A percentile compares a stretch with the other conserved stretches of the same genome.
Conservation (phyloP, 2,888 invertebrate species). For the Steinernema scapterisci region DNA sequence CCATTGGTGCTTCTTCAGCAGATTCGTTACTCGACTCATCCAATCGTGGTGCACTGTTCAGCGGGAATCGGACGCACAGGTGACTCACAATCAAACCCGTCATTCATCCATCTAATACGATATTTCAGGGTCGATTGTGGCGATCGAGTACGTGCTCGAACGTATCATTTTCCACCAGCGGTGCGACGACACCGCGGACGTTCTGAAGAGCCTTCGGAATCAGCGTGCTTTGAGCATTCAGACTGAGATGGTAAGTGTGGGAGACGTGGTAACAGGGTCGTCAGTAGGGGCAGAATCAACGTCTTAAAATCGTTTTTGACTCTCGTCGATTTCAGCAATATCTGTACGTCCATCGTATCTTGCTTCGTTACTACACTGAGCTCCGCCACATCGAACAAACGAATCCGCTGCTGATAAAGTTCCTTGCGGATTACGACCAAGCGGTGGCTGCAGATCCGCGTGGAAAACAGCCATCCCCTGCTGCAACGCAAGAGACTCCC, state of each 20-base stretch:
- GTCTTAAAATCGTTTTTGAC: not conserved
- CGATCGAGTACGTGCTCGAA: constrained; percentile 14
- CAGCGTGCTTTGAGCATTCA: constrained; percentile 13
- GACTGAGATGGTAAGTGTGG: constrained; percentile 26
- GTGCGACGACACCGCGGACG: not conserved
- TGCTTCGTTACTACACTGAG: constrained; percentile 45
- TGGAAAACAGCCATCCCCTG: not conserved
- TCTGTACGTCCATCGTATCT: constrained; percentile 50
- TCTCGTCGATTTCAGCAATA: constrained; percentile 40
- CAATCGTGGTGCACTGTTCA: constrained; percentile 6
- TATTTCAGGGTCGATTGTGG: constrained; percentile 9
- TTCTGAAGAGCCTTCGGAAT: not conserved
- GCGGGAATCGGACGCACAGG: constrained; percentile 16
- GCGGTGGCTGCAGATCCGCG: not conserved
- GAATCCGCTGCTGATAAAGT: not conserved
- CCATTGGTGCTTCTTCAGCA: constrained; percentile 12
- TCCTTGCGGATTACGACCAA: not conserved
- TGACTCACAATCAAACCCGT: not conserved
- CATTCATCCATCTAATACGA: not conserved
- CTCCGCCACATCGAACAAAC: not conserved
- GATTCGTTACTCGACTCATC: constrained; percentile 37
- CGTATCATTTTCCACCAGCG: constrained; percentile 14
- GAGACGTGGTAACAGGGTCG: no score
- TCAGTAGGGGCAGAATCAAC: no score
- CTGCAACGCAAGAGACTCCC: not conserved